These are phyloP conservation scores for Hormiphora californensis DNA, from an alignment of 37 sponge, comb jelly and placozoan genomes.

Conservation along the genomic window DNA sequence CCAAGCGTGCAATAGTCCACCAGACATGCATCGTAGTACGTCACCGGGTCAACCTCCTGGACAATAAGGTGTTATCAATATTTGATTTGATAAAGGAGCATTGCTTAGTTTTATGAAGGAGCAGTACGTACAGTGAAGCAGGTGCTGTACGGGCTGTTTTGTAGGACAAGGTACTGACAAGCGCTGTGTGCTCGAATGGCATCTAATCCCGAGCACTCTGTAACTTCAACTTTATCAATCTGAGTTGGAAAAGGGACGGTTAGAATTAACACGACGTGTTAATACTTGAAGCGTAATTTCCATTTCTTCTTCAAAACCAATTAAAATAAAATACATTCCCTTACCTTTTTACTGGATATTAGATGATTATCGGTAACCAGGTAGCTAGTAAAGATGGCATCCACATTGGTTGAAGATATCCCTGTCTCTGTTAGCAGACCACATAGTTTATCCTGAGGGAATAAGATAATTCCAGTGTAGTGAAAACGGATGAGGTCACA, in stretches of 20 bases:
- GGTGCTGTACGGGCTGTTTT: not conserved
- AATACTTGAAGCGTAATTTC: not conserved
- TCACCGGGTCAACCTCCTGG: not conserved
- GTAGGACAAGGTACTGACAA: not conserved
- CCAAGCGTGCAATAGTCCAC: not conserved
- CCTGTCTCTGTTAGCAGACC: not conserved
- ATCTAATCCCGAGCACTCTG: not conserved
- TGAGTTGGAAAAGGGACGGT: not conserved
- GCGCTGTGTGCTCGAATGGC: not conserved
- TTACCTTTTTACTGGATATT: no score
- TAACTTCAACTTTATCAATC: not conserved
- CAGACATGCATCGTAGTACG: not conserved
- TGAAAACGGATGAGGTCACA: not conserved
- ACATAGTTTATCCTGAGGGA: no score
- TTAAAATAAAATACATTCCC: no score
- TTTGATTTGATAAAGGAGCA: not conserved
- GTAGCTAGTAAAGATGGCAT: no score
- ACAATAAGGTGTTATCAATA: not conserved
- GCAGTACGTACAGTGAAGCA: conserved; percentile 1
- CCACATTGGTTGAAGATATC: no score
- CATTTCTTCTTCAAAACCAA: no score
- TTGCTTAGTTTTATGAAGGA: not conserved
- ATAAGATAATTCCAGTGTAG: no score
- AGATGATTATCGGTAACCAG: no score
- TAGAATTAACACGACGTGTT: not conserved